phyloP scores from a whole-genome alignment of 1,140 invertebrate genomes.

The Cephus cinctus region DNA sequence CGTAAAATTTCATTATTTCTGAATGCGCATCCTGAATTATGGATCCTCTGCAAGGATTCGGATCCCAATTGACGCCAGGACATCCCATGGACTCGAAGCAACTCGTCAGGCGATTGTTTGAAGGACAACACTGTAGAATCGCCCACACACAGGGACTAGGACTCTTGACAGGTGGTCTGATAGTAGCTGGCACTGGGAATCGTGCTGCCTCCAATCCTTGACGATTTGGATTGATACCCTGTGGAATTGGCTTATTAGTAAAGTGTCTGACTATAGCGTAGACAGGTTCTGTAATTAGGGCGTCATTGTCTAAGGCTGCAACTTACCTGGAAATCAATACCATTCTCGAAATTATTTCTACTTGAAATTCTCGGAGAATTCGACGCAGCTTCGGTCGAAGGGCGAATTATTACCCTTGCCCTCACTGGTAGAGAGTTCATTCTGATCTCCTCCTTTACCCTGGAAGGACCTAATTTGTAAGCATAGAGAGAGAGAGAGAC shows the following conservation, averaged over 20 bases:
- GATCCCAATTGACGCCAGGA: conserved; percentile 62
- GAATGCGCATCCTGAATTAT: conserved; percentile 55
- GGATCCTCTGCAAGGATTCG: conserved; percentile 61
- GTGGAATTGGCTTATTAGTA: neutral
- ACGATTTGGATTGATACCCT: conserved; percentile 31
- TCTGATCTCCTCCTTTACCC: conserved; percentile 29
- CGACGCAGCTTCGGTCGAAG: no score
- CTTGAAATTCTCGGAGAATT: no score
- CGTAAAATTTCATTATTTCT: conserved; percentile 53
- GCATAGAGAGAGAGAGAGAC: no score
- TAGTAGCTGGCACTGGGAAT: conserved; percentile 35
- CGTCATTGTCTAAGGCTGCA: no score
- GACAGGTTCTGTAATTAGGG: no score
- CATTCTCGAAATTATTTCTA: conserved; percentile 15
- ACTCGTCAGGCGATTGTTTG: conserved; percentile 43
- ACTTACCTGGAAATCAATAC: conserved; percentile 37
- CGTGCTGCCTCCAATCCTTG: conserved; percentile 21
- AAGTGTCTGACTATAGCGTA: no score
- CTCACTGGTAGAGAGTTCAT: conserved; percentile 34
- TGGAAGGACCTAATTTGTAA: no score
- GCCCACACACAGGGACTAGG: conserved; percentile 65
- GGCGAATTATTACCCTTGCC: conserved; percentile 34
- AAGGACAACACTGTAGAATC: conserved; percentile 65
- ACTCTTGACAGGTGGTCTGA: conserved; percentile 26
- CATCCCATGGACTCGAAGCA: conserved; percentile 70